Evolutionary conservation across 2,888 invertebrate genomes (phyloP).

Genomic region (Drosophila kuntzei): DNA sequence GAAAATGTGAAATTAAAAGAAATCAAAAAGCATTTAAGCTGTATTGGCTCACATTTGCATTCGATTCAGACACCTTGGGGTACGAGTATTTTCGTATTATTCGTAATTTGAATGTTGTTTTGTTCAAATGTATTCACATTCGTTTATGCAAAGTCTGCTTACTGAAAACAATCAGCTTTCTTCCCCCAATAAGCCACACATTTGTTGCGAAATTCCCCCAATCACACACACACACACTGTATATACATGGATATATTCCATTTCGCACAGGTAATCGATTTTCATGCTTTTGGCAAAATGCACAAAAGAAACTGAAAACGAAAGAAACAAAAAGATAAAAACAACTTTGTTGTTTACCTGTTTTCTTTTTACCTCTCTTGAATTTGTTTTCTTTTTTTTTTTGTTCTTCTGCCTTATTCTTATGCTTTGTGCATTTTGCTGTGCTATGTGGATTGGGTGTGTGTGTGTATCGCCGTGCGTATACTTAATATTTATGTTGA

Average conservation of each 20-base stretch:
- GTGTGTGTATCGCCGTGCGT: constrained; percentile 50
- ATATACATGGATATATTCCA: constrained; percentile 60
- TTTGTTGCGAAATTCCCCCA: constrained; percentile 27
- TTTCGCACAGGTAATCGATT: constrained; percentile 79
- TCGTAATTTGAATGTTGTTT: constrained; percentile 59
- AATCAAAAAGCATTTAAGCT: constrained; percentile 66
- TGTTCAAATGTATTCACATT: constrained; percentile 61
- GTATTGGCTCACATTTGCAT: constrained; percentile 51
- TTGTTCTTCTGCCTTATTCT: constrained; percentile 36
- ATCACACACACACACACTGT: constrained; percentile 15
- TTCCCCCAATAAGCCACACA: constrained; percentile 50
- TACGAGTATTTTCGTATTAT: constrained; percentile 22
- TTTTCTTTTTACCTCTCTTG: constrained; percentile 44
- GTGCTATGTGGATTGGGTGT: constrained; percentile 13
- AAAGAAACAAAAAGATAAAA: constrained; percentile 45
- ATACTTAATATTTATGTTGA: constrained; percentile 79
- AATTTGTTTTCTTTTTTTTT: constrained; percentile 44
- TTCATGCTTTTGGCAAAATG: constrained; percentile 79
- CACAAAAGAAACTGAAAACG: constrained; percentile 55
- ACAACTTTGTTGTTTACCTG: constrained; percentile 70
- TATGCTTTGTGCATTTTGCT: constrained; percentile 47
- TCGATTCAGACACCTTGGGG: constrained; percentile 23
- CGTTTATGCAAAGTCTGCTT: constrained; percentile 77
- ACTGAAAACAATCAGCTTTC: constrained; percentile 73
- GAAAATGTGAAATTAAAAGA: constrained; percentile 56